Evolutionary conservation across 2,888 invertebrate species (phyloP).

Genomic region (Pteria penguin): DNA sequence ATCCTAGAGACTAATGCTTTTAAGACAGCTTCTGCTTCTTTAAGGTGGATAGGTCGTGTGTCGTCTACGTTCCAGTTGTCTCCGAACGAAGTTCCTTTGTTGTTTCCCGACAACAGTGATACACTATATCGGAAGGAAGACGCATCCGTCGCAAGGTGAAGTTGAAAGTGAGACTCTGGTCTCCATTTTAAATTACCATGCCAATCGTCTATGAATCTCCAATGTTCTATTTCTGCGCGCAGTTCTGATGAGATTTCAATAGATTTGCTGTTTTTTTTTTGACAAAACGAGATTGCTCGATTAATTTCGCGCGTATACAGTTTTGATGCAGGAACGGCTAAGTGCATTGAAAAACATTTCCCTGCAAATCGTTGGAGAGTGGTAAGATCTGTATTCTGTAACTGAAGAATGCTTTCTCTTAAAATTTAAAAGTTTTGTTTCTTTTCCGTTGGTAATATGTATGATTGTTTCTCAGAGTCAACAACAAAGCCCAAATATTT

Average conservation of each 20-base stretch:
- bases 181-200: conserved; percentile 15
- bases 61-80: not conserved
- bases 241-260: conserved; percentile 1
- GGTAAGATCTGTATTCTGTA: not conserved
- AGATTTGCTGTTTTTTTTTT: conserved; percentile 11
- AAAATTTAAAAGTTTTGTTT: not conserved
- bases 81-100: too few species aligned
- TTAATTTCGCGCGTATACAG: conserved; percentile 31
- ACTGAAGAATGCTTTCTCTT: not conserved
- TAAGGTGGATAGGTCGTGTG: conserved; percentile 4
- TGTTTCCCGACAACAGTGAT: not conserved
- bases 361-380: conserved; percentile 34
- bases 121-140: conserved; percentile 24
- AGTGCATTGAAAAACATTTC: conserved; percentile 31
- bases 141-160: conserved; percentile 28
- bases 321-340: conserved; percentile 26
- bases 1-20: not conserved
- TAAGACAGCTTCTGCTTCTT: conserved; percentile 14
- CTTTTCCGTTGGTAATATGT: conserved; percentile 4
- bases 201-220: conserved; percentile 39
- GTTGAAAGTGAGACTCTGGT: conserved; percentile 16
- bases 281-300: conserved; percentile 22
- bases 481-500: conserved; percentile 21
- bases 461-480: conserved; percentile 17
- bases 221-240: conserved; percentile 31